Percentiles rank a stretch among this genome's conserved stretches.
These are phyloP conservation scores for Octopus sinensis DNA, from an alignment of 1,140 invertebrate species.

Conservation along the genomic window DNA sequence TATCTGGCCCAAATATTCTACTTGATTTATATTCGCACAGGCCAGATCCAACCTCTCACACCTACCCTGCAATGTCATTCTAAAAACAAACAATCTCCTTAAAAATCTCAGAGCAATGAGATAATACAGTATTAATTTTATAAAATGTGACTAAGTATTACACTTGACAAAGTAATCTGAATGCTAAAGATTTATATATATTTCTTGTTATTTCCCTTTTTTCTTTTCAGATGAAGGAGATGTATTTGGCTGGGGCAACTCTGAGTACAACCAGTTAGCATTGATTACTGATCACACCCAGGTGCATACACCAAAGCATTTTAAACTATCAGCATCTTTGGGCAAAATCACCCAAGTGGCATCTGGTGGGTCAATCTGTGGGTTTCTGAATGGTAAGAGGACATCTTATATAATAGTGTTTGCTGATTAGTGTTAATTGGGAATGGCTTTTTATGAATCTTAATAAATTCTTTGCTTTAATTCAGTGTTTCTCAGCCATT, in stretches of 20 bases:
- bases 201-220: background rate
- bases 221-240: conserved; percentile 76
- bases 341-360: conserved; percentile 81
- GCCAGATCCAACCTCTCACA: background rate
- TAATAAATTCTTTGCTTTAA: background rate
- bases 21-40: no score
- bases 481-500: background rate
- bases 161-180: background rate
- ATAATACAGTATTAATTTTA: background rate
- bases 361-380: conserved; percentile 82
- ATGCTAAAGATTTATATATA: background rate
- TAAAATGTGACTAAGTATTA: background rate
- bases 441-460: background rate
- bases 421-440: no score
- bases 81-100: background rate
- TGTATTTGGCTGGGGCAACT: conserved; percentile 95
- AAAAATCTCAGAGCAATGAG: background rate
- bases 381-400: conserved; percentile 72
- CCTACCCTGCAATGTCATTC: background rate
- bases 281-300: conserved; percentile 52
- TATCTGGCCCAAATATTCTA: no score
- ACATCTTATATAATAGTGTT: background rate
- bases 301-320: conserved; percentile 66
- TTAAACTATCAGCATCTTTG: conserved; percentile 63
- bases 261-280: conserved; percentile 84